A percentile compares a stretch with the other conserved stretches of the same genome.
phyloP scores from a whole-genome alignment of 1,140 invertebrate genomes.

The Caenorhabditis brenneri region DNA sequence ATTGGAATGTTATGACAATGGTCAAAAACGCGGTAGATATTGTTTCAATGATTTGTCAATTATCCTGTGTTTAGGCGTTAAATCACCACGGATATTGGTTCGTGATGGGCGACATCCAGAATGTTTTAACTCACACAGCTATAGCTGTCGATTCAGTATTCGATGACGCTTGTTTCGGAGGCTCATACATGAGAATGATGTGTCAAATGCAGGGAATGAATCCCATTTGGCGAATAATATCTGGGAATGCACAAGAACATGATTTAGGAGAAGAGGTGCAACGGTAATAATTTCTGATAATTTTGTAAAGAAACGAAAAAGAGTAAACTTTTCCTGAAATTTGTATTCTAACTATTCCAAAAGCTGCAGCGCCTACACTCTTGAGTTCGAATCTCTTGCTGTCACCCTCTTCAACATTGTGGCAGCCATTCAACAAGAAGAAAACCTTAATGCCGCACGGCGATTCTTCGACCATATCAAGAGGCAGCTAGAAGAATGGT shows the following conservation, averaged over 20 bases:
- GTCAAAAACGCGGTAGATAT: constrained; percentile 7
- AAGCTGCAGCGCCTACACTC: constrained; percentile 2
- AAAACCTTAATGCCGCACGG: neutral
- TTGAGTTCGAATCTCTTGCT: constrained; percentile 50
- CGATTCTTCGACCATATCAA: neutral
- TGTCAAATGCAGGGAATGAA: constrained; percentile 46
- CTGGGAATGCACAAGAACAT: neutral
- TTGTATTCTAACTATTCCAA: too few relatives aligned
- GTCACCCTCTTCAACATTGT: constrained; percentile 51
- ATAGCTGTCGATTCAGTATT: neutral
- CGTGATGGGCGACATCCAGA: constrained; percentile 54
- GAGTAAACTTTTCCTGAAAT: neutral
- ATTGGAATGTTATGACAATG: neutral
- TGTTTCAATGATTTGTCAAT: neutral
- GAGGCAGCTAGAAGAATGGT: neutral
- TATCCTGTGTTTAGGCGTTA: neutral
- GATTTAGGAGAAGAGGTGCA: neutral
- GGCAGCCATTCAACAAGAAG: constrained; percentile 8
- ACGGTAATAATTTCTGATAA: neutral
- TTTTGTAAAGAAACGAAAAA: too few relatives aligned
- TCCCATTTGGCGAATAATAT: neutral
- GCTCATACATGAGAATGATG: constrained; percentile 40
- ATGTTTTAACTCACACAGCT: constrained; percentile 38
- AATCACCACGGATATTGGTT: constrained; percentile 52
- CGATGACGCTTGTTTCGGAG: constrained; percentile 2